Conservation (phyloP, 2,113 vertebrate species). For the Electrona antarctica region DNA sequence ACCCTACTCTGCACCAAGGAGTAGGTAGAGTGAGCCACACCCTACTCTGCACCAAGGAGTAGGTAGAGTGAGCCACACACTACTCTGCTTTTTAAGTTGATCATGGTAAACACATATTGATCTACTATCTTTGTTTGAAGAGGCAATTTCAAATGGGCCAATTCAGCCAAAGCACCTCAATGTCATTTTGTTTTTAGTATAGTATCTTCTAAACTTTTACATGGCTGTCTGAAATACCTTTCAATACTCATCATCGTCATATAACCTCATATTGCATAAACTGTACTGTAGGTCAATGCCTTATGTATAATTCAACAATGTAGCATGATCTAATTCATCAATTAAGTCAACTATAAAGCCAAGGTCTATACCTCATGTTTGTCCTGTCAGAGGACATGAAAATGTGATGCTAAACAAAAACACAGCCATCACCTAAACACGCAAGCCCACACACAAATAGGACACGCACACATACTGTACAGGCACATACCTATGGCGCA, state of each 20-base stretch:
- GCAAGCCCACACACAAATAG: conserved; percentile 4
- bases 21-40: too few relatives aligned
- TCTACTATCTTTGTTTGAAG: conserved; percentile 8
- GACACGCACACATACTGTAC: neutral
- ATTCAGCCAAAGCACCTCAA: neutral
- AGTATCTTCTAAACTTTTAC: neutral
- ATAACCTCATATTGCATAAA: conserved; percentile 18
- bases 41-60: too few relatives aligned
- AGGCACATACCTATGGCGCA: neutral
- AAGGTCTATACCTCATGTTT: conserved; percentile 5
- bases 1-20: too few relatives aligned
- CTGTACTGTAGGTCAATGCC: conserved; percentile 10
- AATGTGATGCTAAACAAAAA: conserved; percentile 7
- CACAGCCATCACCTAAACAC: neutral
- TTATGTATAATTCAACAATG: conserved; percentile 33
- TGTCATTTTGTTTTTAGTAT: neutral
- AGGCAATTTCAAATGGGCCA: neutral
- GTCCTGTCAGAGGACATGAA: conserved; percentile 20
- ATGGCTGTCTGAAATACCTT: neutral
- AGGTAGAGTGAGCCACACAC: too few relatives aligned
- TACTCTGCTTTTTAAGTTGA: neutral
- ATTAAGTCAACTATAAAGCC: conserved; percentile 19
- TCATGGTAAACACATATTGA: neutral
- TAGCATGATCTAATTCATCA: conserved; percentile 8
- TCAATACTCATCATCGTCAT: neutral